Conservation (phyloP, 2,797 vertebrate species). For the Alcedo atthis region DNA sequence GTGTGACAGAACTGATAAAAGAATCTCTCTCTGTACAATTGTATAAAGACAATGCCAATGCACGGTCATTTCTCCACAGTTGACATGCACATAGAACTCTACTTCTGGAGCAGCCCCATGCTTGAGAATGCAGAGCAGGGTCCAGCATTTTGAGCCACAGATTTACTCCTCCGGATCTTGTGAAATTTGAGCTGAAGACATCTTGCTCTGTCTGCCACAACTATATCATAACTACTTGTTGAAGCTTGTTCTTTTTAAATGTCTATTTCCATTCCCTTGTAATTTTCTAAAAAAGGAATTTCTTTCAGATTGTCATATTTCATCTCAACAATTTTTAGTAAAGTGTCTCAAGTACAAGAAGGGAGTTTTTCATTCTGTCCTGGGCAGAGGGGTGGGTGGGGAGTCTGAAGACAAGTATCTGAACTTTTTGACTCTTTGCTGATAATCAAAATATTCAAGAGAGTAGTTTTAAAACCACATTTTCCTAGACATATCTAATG, state of each 20-base stretch:
- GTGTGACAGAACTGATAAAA: background rate
- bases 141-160: background rate
- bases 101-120: background rate
- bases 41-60: background rate
- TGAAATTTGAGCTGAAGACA: slow-evolving; percentile 14
- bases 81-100: background rate
- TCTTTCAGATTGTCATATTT: slow-evolving; percentile 19
- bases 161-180: background rate
- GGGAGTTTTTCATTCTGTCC: background rate
- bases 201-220: slow-evolving; percentile 10
- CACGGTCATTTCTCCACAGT: background rate
- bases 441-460: background rate
- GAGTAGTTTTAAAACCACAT: background rate
- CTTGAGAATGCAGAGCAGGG: background rate
- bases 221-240: background rate
- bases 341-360: background rate
- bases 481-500: background rate
- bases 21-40: background rate
- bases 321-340: background rate
- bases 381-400: background rate
- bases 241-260: slow-evolving; percentile 22
- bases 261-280: background rate
- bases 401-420: background rate
- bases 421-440: background rate
- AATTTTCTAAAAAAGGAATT: background rate